phyloP scores from a whole-genome alignment of 2,113 vertebrate species.

The Hucho hucho region DNA sequence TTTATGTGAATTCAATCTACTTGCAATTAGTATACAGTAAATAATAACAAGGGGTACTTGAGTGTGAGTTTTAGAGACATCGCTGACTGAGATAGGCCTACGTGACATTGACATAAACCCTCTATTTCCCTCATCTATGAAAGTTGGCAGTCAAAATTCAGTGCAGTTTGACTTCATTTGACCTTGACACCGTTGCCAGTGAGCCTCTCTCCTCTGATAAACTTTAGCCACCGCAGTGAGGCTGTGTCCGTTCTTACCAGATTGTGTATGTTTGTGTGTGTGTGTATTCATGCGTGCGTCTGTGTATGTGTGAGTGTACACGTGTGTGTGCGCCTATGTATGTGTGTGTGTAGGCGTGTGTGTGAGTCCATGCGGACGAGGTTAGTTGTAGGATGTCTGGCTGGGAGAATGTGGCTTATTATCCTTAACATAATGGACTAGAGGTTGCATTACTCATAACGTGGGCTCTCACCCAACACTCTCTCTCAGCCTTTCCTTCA shows the following conservation, averaged over 20 bases:
- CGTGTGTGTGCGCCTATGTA: conserved; percentile 9
- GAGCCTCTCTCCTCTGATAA: conserved; percentile 31
- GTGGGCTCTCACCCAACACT: conserved; percentile 26
- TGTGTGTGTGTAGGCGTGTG: conserved; percentile 5
- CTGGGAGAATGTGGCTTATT: conserved; percentile 17
- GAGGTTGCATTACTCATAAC: conserved; percentile 37
- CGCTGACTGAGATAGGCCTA: too few species aligned
- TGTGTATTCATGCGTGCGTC: neutral
- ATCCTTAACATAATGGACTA: conserved; percentile 17
- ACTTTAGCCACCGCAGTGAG: conserved; percentile 15
- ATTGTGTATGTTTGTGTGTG: conserved; percentile 3
- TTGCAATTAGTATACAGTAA: too few species aligned
- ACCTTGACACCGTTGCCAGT: conserved; percentile 37
- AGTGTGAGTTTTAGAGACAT: too few species aligned
- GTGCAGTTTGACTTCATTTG: conserved; percentile 9
- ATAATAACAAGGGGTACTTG: too few species aligned
- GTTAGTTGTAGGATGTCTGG: conserved; percentile 40
- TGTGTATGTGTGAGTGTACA: neutral
- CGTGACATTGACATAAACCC: conserved; percentile 2
- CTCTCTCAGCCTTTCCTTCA: conserved; percentile 15
- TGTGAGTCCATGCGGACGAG: conserved; percentile 17
- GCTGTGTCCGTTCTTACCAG: conserved; percentile 17
- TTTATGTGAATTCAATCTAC: too few species aligned
- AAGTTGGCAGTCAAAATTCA: conserved; percentile 20
- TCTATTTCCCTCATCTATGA: conserved; percentile 15